Evolutionary conservation across 1,140 invertebrate genomes (phyloP), one percentile per base, ranked within the genome.

Genomic region (Drosophila repletoides): DNA sequence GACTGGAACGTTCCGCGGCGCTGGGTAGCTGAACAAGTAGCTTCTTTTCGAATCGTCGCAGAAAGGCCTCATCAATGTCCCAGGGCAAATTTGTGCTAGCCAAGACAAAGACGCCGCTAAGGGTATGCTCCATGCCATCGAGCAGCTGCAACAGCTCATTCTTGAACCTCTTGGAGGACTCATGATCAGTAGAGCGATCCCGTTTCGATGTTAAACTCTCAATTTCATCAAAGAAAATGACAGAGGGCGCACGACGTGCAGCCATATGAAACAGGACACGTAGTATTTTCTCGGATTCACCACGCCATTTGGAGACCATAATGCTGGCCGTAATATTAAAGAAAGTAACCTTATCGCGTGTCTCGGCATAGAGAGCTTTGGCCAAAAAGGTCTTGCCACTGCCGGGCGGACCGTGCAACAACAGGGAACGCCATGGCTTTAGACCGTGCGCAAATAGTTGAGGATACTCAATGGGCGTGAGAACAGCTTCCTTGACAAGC

Each of bases 221-320:
- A 41, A 99, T 95, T 91, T 99, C 98, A 89, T 99, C 98, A 26
- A 99, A 94, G 90, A 99, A 99, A 70, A 99, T 97, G 28, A 97
- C 97, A 1, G 96, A 95, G 0, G 98, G 98, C 0, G 97, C 94
- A 88, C 97, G 95, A 89, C 95, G 95, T n/a, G 95, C 93, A 0
- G 98, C 98, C 92, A 98, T 92, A 67, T 98, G 95, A 69, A 97
- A 97, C 9, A 98, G 91, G 0, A 97, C 93, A 92, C 97, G 91
- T 7, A 90, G 26, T 66, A 98, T 94, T 90, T 98, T 98, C 91
- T 98, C 97, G 0, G 97, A 98, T 74, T 99, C 97, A 0, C 97
- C 97, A 46, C 97, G 92, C 97, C 97, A 98, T 91, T 98, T 98
- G 79, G 96, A 97, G 2, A 98, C 93, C 14, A 98, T 93, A 1